Percentiles rank a stretch among this genome's conserved stretches.
These are phyloP conservation scores for Neotoxoptera formosana DNA, from an alignment of 1,140 invertebrate species.

Conservation along the genomic window DNA sequence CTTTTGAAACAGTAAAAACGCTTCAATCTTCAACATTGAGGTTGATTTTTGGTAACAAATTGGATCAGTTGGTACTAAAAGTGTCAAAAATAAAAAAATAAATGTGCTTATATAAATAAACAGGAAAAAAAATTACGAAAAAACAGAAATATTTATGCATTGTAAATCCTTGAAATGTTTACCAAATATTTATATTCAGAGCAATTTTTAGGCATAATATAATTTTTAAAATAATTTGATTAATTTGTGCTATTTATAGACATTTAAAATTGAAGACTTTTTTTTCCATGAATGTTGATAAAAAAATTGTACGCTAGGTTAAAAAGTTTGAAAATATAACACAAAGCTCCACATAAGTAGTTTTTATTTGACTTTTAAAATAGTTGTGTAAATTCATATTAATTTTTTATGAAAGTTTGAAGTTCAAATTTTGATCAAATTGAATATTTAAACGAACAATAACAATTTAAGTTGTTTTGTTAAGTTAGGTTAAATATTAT, in stretches of 20 bases:
- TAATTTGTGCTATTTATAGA: background rate
- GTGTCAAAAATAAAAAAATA: background rate
- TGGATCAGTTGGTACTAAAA: background rate
- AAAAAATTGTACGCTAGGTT: background rate
- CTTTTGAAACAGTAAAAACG: background rate
- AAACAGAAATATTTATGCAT: background rate
- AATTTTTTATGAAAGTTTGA: background rate
- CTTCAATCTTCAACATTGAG: background rate
- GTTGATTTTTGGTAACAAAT: background rate
- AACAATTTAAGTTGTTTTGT: too few species aligned
- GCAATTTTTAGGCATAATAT: background rate
- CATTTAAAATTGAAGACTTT: background rate
- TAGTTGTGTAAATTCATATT: background rate
- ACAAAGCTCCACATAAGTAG: background rate
- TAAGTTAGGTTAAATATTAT: too few species aligned
- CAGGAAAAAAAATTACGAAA: too few species aligned
- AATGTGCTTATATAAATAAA: background rate
- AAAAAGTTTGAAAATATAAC: background rate
- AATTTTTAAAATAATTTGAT: background rate
- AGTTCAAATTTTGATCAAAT: background rate
- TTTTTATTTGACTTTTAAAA: background rate
- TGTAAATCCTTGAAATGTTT: background rate
- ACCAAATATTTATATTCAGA: background rate
- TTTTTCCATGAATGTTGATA: background rate
- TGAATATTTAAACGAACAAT: too few species aligned